Base-by-base conservation (phyloP, 2,888 invertebrate genomes). In the Troides aeacus region DNA sequence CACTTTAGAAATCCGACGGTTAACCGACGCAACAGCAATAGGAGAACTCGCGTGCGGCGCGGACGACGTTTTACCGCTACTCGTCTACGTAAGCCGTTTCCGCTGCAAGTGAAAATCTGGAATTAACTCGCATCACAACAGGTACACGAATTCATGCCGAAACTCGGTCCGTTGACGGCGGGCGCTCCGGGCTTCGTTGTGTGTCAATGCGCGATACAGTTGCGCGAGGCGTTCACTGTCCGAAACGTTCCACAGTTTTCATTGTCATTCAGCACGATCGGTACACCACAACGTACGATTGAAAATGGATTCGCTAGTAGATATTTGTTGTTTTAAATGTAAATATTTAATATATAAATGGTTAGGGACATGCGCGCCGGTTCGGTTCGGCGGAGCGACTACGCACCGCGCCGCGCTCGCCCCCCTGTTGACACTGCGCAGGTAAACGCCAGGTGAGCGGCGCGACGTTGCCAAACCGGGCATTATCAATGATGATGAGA, bases 401-500 rank as follows among this genome's bases (percentile, higher is more conserved):
- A 87, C 79, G 79, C 81, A 79, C 79, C 77, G 85, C 78, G 79
- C 72, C 75, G 81, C 77, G 85, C 86, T 82, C 81, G 86, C 89
- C 89, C 90, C 89, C 89, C 89, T 86, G 87, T 89, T 90, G 91
- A 83, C 90, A 90, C 81, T 90, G 90, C 90, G 90, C 91, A 91
- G 90, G 91, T 90, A 90, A 78, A 84, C 85, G 89, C 90, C 90
- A 91, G 90, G 90, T 90, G 89, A 89, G 88, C 84, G 84, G 84
- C 73, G 92, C 92, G 90, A 86, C 90, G 92, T 92, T 92, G 92
- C 92, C 92, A 90, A 84, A 90, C 90, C 90, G 89, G 79, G 81
- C 86, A 89, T 86, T 91, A 92, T 90, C 91, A 92, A 87, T 89
- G 89, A 88, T 88, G 87, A 90, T 87, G 89, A 88, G 90, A 90